These are phyloP conservation scores for Pogonophryne albipinna DNA, from an alignment of 2,797 vertebrate species.

Conservation along the genomic window DNA sequence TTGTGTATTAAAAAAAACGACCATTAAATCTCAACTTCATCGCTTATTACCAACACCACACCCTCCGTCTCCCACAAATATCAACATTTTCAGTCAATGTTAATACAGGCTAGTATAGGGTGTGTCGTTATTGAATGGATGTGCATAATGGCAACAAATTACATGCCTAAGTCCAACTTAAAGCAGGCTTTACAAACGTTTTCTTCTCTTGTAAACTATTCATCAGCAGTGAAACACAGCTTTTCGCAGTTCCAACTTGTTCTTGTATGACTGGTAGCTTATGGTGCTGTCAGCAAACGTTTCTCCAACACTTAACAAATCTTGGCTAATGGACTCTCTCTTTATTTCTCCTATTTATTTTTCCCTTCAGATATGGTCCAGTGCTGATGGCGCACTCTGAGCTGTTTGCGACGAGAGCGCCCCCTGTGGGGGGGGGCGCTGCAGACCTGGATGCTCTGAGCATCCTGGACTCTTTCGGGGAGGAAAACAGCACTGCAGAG, in stretches of 20 bases:
- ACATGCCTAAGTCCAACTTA: neutral
- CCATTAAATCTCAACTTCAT: neutral
- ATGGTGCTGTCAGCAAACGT: too few species aligned
- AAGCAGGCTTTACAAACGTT: too few species aligned
- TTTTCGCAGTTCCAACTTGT: neutral
- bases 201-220: neutral
- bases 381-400: conserved; percentile 77
- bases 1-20: conserved; percentile 2
- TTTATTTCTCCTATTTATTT: conserved; percentile 5
- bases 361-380: conserved; percentile 66
- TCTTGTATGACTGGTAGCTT: too few species aligned
- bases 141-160: conserved; percentile 34
- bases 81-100: neutral
- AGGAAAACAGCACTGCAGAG: conserved; percentile 86
- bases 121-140: neutral
- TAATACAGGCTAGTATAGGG: neutral
- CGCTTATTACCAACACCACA: conserved; percentile 3
- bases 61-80: neutral
- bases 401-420: conserved; percentile 63
- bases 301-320: neutral
- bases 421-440: conserved; percentile 53
- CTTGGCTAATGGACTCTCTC: neutral
- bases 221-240: neutral
- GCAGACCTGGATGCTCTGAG: conserved; percentile 68
- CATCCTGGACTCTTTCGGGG: conserved; percentile 61